Base-by-base conservation (phyloP, 2,888 invertebrate species). In the Eudemis profundana region DNA sequence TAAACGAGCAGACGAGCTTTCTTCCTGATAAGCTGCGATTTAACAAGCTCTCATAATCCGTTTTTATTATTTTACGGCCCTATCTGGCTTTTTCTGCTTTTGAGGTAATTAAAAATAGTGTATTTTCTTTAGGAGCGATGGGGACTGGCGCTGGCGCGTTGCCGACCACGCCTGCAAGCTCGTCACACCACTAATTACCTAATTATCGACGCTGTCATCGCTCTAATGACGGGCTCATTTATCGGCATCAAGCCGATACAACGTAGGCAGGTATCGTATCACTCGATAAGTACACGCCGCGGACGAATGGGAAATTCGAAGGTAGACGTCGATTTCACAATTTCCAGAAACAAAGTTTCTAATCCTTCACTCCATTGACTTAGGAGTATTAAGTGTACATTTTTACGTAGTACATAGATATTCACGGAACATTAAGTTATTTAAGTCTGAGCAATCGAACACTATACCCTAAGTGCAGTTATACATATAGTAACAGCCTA, bases 121-220 rank as follows among this genome's bases (percentile, higher is more conserved):
- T n/a, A n/a, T n/a, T n/a, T n/a, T n/a, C n/a, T 8, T 12, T 8
- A 7, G 33, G 33, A 33, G 29, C n/a, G n/a, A n/a, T 29, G 8
- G 29, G 7, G 2, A 8, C 8, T 10, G 8, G 33, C 7, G 5
- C 17, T 49, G 59, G 47, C 59, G 7, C 36, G 27, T n/a, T 36
- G 23, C 59, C 59, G 4, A 19, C 29, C 33, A 17, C 33, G 5
- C 47, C 14, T 4, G 27, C 14, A 19, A n/a, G 21, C 44, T 12
- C 44, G 19, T 4, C 21, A 21, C 44, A 7, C 10, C 12, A 21
- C 19, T 50, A 50, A 50, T 40, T 15, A 40, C 23, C 23, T 27
- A 54, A 54, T 54, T 42, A 54, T 3, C 40, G 17, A 40, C 4
- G 23, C 7, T 54, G 54, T 54, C 54, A 42, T 54, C 40, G 27